Evolutionary conservation across 2,888 invertebrate genomes (phyloP), one percentile per base, ranked within the genome.

Genomic region (Torymus aiolomorphi): DNA sequence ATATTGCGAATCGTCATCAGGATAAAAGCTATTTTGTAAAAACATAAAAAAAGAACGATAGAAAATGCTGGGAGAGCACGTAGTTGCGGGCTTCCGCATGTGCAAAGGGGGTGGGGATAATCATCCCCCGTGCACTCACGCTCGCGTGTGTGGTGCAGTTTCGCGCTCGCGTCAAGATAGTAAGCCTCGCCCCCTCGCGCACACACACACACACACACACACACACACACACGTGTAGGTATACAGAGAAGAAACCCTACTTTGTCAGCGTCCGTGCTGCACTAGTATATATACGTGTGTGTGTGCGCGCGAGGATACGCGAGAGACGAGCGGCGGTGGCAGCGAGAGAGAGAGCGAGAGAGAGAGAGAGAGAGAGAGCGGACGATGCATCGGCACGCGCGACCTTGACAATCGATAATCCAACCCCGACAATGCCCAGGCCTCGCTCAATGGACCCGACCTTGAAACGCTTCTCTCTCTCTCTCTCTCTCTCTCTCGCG

Each of bases 391-490:
- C 76, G 82, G 82, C 82, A 82, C 80, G 82, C 82, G 82, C 80
- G 82, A 80, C 82, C 82, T 82, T 82, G 82, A 82, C 82, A 82
- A 82, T 82, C 82, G 82, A 82, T 80, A 80, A 82, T 80, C 77
- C 81, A 79, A 61, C 79, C 77, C 69, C 81, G 76, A 76, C 72
- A 63, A 73, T 76, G 66, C 75, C 76, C 76, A 72, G 59, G 80
- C 74, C 77, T 82, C 77, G 80, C 80, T 82, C 80, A 80, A 80
- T 82, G 82, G 82, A 82, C 82, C 82, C 77, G 82, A 75, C 82
- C 82, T 82, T 82, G 80, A 69, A 72, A 66, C 59, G 67, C 62
- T 49, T 51, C 63, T 24, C 11, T 20, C 62, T 56, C 71, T 75
- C 62, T 24, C n/a, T n/a, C n/a, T n/a, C n/a, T n/a, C n/a, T n/a